Evolutionary conservation across 2,888 invertebrate species (phyloP).

Genomic region (Holacanthella duospinosa): DNA sequence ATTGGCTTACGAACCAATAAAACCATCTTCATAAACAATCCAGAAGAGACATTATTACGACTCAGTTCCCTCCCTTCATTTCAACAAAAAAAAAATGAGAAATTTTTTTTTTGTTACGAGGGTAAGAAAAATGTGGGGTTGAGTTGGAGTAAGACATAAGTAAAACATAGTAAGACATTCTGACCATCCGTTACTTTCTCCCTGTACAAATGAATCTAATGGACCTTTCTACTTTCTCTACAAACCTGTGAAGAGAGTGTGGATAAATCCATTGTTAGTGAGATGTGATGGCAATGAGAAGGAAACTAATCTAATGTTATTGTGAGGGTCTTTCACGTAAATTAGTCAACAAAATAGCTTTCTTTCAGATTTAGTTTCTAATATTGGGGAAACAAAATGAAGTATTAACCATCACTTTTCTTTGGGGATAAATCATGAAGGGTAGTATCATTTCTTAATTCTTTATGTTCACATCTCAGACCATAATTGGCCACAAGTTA

Average conservation of each 20-base stretch:
- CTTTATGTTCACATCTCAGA: background rate
- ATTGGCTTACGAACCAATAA: slow-evolving; percentile 28
- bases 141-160: background rate
- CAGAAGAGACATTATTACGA: slow-evolving; percentile 13
- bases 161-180: slow-evolving; percentile 6
- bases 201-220: background rate
- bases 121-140: background rate
- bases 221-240: background rate
- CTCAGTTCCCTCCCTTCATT: too few species aligned
- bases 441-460: background rate
- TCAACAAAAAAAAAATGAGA: background rate
- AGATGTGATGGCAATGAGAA: background rate
- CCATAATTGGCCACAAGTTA: background rate
- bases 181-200: slow-evolving; percentile 10
- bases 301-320: background rate
- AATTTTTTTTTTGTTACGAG: background rate
- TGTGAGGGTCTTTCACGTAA: background rate
- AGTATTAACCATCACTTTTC: background rate
- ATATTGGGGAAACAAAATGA: background rate
- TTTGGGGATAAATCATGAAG: background rate
- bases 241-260: background rate
- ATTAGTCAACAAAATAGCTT: background rate
- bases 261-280: background rate
- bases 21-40: slow-evolving; percentile 38
- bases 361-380: background rate